These are phyloP conservation scores for Papilio xuthus DNA, from an alignment of 1,140 invertebrate species.

Conservation along the genomic window DNA sequence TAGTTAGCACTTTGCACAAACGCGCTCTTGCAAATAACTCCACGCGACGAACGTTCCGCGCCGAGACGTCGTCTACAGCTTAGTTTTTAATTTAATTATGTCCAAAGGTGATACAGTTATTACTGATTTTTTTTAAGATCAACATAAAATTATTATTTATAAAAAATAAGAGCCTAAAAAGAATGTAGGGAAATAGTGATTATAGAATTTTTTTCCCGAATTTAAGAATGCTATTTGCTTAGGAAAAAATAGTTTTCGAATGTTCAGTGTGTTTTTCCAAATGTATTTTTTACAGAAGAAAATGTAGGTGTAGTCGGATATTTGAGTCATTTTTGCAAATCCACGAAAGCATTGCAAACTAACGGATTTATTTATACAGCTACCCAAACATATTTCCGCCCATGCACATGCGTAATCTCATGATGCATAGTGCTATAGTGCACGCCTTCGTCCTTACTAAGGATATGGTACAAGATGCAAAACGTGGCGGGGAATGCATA, in stretches of 20 bases:
- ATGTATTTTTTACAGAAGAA: not conserved
- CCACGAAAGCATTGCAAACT: conserved; percentile 15
- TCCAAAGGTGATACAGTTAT: conserved; percentile 22
- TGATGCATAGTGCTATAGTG: conserved; percentile 34
- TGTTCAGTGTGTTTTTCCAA: not conserved
- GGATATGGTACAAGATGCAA: conserved; percentile 20
- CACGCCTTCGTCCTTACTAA: conserved; percentile 32
- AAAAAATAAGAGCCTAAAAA: not conserved
- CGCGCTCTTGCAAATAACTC: conserved; percentile 55
- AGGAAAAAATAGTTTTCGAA: conserved; percentile 1
- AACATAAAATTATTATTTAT: not conserved
- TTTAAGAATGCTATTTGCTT: conserved; percentile 31
- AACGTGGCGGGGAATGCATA: not conserved
- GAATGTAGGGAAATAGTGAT: conserved; percentile 2
- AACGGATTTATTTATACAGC: conserved; percentile 34
- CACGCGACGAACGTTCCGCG: conserved; percentile 38
- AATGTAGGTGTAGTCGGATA: not conserved
- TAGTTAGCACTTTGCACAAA: conserved; percentile 71
- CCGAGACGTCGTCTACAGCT: conserved; percentile 31
- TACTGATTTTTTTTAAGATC: not conserved
- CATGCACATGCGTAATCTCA: conserved; percentile 37
- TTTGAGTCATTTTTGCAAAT: conserved; percentile 19
- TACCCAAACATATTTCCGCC: conserved; percentile 37
- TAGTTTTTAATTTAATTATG: conserved; percentile 37
- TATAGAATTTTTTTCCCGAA: conserved; percentile 15